Base-by-base conservation (phyloP, 2,888 invertebrate species). In the Spilosoma lubricipeda region DNA sequence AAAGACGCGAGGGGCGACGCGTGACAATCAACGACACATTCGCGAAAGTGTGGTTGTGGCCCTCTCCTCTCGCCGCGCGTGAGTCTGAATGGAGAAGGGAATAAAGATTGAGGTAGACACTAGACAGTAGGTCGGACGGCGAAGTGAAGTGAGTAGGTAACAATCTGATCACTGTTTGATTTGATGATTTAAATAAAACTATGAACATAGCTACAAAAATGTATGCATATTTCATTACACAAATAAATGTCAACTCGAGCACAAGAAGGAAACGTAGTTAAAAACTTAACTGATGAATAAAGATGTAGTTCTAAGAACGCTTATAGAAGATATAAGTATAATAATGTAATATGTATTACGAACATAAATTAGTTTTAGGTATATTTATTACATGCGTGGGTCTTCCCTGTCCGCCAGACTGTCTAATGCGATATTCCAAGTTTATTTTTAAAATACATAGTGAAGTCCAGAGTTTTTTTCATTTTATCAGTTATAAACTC, bases 381-480 rank as follows among this genome's bases (percentile, higher is more conserved):
- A 84, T 82, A 82, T 85, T 77, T 80, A 75, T 30, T 30, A 18
- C 27, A 30, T 8, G 67, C 70, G 80, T 81, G 79, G 77, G 81
- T n/a, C 82, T 86, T 83, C 75, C 78, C 85, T 81, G 80, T 82
- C 82, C 85, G 88, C 88, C 90, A 90, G 86, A 88, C 88, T 80
- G 91, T 89, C 89, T 90, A 88, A 84, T 84, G 80, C 81, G 85
- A 84, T 80, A 82, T 63, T 15, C n/a, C 48, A 65, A 70, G 39
- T 63, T 72, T 79, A 78, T 79, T 82, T n/a, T 80, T 86, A 86
- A 89, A 88, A 88, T 89, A 89, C 87, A 87, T 77, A 84, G 81
- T 84, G 18, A 89, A 90, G 90, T 90, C 89, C 90, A 75, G 77
- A 70, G 72, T 71, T 82, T 81, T 67, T 72, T 85, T 78, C 79